Evolutionary conservation across 2,888 invertebrate species (phyloP).

Genomic region (Eristalis intricaria): DNA sequence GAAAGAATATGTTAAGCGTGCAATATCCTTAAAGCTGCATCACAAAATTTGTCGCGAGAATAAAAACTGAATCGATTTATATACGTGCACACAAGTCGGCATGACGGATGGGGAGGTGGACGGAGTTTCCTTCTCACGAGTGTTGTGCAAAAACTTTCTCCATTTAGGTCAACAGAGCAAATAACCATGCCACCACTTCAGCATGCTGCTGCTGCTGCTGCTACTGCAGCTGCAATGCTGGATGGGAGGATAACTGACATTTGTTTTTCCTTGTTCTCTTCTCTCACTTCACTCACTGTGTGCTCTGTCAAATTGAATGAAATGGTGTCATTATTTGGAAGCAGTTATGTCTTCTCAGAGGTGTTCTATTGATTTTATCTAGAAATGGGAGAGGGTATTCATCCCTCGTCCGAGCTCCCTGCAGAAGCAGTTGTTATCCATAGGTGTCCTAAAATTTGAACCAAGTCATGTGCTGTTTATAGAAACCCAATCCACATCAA

Average conservation of each 20-base stretch:
- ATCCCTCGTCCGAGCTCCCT: neutral
- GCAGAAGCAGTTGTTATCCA: neutral
- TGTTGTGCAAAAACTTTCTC: conserved; percentile 57
- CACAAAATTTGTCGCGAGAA: conserved; percentile 26
- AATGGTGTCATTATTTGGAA: neutral
- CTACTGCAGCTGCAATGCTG: conserved; percentile 28
- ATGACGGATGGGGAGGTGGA: conserved; percentile 11
- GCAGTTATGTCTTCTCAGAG: neutral
- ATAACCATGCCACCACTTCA: conserved; percentile 37
- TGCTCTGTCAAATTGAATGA: neutral
- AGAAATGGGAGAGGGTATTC: neutral
- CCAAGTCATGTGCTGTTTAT: neutral
- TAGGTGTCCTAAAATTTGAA: neutral
- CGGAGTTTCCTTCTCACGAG: conserved; percentile 44
- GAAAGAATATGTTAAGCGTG: conserved; percentile 4
- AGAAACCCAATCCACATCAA: neutral
- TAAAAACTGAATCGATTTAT: conserved; percentile 60
- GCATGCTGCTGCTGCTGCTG: conserved; percentile 22
- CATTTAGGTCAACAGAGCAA: conserved; percentile 65
- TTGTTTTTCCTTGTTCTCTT: conserved; percentile 14
- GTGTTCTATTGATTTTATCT: neutral
- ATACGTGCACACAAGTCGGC: neutral
- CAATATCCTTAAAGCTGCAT: conserved; percentile 23
- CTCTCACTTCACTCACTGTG: conserved; percentile 21
- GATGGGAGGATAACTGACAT: conserved; percentile 37